Evolutionary conservation across 2,113 vertebrate species (phyloP), one percentile per base, ranked within the genome.

Genomic region (Varanus komodoensis): DNA sequence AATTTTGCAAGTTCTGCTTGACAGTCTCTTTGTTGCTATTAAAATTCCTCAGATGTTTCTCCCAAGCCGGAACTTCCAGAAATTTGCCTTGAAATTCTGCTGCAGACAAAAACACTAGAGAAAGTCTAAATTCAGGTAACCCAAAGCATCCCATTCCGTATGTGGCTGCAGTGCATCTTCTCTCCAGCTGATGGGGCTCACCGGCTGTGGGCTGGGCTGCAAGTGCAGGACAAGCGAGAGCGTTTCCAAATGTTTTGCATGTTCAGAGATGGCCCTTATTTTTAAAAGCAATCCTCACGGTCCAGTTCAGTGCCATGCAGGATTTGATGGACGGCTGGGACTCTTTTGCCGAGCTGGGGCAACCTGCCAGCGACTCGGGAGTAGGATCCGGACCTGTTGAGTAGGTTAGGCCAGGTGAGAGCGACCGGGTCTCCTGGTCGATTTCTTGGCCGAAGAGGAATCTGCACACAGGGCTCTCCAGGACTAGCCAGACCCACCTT

Each of bases 171-270:
- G 57, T 61, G 9, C 4, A 74, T 4, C 0, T 77, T 84, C 11
- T 8, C 11, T 38, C 92, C 95, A 83, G 90, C 90, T 92, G 94
- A 83, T 86, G 96, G 96, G 83, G 92, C n/a, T 1, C 86, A 64
- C 21, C 29, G 90, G 52, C 88, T 54, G 61, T 86, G 57, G 23
- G 71, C 32, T 86, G 57, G 23, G 71, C 32, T 27, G 48, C 84
- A 4, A 75, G 44, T 38, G 3, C 1, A 21, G 44, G 23, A 48
- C 14, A 1, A 57, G 8, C 2, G 14, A 32, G 57, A 15, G 29
- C 23, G 9, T 50, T 80, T 79, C 77, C 61, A 14, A 17, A 44
- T 1, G 15, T 27, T 6, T 80, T 88, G 64, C 14, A 52, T 27
- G 68, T 52, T 80, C 54, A 52, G 32, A 69, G 29, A 69, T 17